Evolutionary conservation across 2,797 vertebrate species (phyloP), one percentile per base, ranked within the genome.

Genomic region (Semaprochilodus insignis): DNA sequence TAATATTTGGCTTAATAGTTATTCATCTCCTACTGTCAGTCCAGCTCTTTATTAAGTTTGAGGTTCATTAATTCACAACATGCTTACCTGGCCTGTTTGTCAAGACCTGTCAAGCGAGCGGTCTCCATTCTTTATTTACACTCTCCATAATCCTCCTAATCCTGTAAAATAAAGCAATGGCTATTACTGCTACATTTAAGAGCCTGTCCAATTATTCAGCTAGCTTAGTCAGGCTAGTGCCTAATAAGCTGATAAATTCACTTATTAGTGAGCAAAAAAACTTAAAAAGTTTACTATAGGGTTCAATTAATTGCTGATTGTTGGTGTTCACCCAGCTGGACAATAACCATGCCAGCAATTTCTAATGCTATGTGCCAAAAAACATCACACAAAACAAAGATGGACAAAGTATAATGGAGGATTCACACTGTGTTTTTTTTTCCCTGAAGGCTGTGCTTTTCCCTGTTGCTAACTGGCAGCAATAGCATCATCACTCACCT

Each of bases 131-230:
- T 21, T 40, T 36, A 67, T 67, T 67, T 36, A 21, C 34, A 21
- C 65, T 67, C 65, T 67, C 40, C 21, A 44, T 69, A 69, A 69
- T 69, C 66, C 66, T 69, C 66, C 13, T 48, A 69, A 69, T 69
- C 66, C 36, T 69, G 8, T 44, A 69, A 69, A 69, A 48, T 48
- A 69, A 48, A 69, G 40, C 65, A 40, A 67, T 40, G 31, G 34
- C 66, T 48, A 69, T 48, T 48, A 23, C 8, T 15, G 21, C 40
- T 69, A 69, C 36, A 44, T 19, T 44, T n/a, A 14, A 6, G 40
- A 69, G 66, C 36, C 19, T 40, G 40, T 69, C 66, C 40, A 69
- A 69, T 69, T 69, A 69, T 48, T 69, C 66, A 69, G 66, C 40
- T 14, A 44, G 8, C 19, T 69, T 69, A 69, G 36, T 48, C 21